Evolutionary conservation across 2,888 invertebrate genomes (phyloP).

Genomic region (Tiliacea aurago): DNA sequence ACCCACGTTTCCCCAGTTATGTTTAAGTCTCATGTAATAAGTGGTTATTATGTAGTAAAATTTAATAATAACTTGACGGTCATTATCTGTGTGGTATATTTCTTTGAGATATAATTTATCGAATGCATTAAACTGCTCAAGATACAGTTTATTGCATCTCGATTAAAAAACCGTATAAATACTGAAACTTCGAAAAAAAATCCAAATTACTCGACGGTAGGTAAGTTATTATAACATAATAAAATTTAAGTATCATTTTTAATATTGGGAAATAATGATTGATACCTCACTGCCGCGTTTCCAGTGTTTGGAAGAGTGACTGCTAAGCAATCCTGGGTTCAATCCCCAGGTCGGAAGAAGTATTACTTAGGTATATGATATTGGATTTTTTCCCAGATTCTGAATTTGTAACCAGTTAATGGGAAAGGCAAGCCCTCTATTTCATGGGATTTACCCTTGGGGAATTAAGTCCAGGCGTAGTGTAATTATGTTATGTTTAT

Average conservation of each 20-base stretch:
- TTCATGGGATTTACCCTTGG: too few relatives aligned
- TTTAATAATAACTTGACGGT: background rate
- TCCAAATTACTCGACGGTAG: slow-evolving; percentile 53
- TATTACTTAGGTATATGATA: background rate
- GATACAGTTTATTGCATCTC: slow-evolving; percentile 63
- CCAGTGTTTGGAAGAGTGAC: background rate
- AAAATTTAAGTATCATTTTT: background rate
- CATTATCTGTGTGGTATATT: background rate
- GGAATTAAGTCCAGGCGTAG: background rate
- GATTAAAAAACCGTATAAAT: slow-evolving; percentile 61
- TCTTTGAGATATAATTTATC: slow-evolving; percentile 32
- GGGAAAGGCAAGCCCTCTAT: too few relatives aligned
- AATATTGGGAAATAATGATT: background rate
- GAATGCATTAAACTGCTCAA: slow-evolving; percentile 60
- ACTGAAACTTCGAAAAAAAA: slow-evolving; percentile 7
- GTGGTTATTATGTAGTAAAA: background rate
- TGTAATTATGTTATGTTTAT: slow-evolving; percentile 1
- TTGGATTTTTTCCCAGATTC: background rate
- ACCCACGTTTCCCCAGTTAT: too few relatives aligned
- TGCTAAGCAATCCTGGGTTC: background rate
- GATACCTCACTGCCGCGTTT: background rate
- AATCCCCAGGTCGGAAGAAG: background rate
- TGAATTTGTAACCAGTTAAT: background rate
- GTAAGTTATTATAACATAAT: slow-evolving; percentile 52
- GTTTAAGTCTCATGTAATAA: too few relatives aligned